Evolutionary conservation across 2,888 invertebrate genomes (phyloP), one percentile per base, ranked within the genome.

Genomic region (Cyclophora albipunctata): DNA sequence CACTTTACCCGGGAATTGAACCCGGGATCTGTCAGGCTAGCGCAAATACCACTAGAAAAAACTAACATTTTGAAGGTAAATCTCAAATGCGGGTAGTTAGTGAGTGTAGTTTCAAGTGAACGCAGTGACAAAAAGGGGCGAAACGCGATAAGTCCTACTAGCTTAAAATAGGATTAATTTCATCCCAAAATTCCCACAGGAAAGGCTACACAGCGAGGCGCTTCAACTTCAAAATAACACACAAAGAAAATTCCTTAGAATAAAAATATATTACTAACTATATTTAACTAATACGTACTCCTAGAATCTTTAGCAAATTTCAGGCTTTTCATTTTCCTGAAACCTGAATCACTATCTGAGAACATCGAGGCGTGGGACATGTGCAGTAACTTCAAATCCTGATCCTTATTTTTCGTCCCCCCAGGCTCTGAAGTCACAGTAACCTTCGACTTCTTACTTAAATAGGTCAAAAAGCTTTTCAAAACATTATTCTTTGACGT

Each of bases 401-500:
- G 67, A 0, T 67, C 62, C 3, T 70, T 65, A 0, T 66, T 58
- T 5, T 71, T 71, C 5, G 64, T 66, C 0, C 48, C 37, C 0
- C 81, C 81, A 0, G 85, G 81, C 34, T 85, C 82, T 0, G 87
- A 87, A 0, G 68, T 64, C 0, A 79, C 50, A 2, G 45, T 64
- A 0, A 67, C 63, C 3, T 73, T 84, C 0, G 71, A 69, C 47
- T 67, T 78, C 45, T 61, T 73, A 0, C 68, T 64, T 0, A 86
- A 50, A 3, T 76, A 57, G 0, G 81, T 73, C 0, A 82, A 40
- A 0, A 83, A 70, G 54, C 76, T 72, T 47, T 75, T 79, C 0
- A 81, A 52, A 2, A 79, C 57, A 52, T 81, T 78, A 43, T 77
- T 81, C 49, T 85, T 86, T 0, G 85, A 84, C 0, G 85, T 83